Evolutionary conservation across 1,140 invertebrate species (phyloP).

Genomic region (Saccostrea glomerata): DNA sequence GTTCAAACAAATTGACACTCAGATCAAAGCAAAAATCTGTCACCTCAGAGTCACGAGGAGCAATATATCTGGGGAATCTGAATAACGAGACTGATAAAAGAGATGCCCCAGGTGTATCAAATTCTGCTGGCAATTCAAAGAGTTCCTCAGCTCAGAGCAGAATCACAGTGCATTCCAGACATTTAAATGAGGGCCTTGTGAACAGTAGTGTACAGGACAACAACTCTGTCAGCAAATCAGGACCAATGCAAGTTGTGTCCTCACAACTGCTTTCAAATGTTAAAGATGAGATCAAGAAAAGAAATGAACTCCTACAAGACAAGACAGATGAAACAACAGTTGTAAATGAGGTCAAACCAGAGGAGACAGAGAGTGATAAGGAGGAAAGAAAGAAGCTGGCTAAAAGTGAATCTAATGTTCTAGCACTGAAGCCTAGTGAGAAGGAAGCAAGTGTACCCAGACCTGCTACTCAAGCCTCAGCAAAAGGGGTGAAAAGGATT

Average conservation of each 20-base stretch:
- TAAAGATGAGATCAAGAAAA: constrained; percentile 47
- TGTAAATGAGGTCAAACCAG: background rate
- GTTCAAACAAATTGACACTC: constrained; percentile 5
- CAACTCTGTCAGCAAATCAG: constrained; percentile 39
- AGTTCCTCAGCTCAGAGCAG: constrained; percentile 19
- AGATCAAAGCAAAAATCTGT: constrained; percentile 12
- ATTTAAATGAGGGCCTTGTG: background rate
- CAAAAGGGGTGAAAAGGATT: constrained; percentile 3
- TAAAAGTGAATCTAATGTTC: constrained; percentile 43
- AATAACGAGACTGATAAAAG: background rate
- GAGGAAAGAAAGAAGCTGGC: constrained; percentile 8
- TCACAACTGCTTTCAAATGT: constrained; percentile 58
- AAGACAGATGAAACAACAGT: background rate
- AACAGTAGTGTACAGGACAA: background rate
- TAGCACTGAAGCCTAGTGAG: background rate
- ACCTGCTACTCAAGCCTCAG: background rate
- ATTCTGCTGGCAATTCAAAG: constrained; percentile 13
- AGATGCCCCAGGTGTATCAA: background rate
- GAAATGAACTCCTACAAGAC: constrained; percentile 29
- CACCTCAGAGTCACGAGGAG: background rate
- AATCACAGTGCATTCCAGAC: background rate
- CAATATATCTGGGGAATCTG: constrained; percentile 8
- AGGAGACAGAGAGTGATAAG: background rate
- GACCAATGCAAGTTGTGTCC: constrained; percentile 54
- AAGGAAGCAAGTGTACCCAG: background rate